These are phyloP conservation scores for Caracal caracal DNA, from an alignment of 2,113 vertebrate species.

Conservation along the genomic window DNA sequence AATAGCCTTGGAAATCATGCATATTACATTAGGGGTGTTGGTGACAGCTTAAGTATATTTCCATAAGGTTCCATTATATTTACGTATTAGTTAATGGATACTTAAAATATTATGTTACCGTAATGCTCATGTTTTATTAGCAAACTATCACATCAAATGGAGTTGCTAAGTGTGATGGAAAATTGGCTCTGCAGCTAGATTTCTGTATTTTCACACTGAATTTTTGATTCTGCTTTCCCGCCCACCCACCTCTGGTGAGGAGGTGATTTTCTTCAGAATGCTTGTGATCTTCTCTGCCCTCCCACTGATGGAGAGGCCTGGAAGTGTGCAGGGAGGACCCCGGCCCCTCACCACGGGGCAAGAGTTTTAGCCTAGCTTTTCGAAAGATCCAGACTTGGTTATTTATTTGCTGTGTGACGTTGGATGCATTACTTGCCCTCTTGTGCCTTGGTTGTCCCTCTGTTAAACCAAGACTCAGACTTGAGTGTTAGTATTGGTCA, in stretches of 20 bases:
- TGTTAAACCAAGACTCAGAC: background rate
- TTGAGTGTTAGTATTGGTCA: background rate
- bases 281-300: slow-evolving; percentile 38
- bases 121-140: slow-evolving; percentile 87
- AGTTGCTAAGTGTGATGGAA: slow-evolving; percentile 78
- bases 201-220: slow-evolving; percentile 66
- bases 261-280: slow-evolving; percentile 7
- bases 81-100: slow-evolving; percentile 85
- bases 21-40: slow-evolving; percentile 85
- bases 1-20: slow-evolving; percentile 82
- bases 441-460: background rate
- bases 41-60: slow-evolving; percentile 86
- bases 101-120: slow-evolving; percentile 83
- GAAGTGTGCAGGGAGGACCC: slow-evolving; percentile 44
- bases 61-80: slow-evolving; percentile 86
- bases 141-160: slow-evolving; percentile 70
- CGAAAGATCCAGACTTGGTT: background rate
- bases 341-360: background rate
- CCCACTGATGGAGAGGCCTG: background rate
- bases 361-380: background rate
- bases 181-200: slow-evolving; percentile 72
- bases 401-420: background rate
- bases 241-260: slow-evolving; percentile 66
- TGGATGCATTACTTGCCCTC: background rate
- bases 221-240: slow-evolving; percentile 77